Evolutionary conservation across 2,113 vertebrate genomes (phyloP), one percentile per base, ranked within the genome.

Genomic region (Shinisaurus crocodilurus): DNA sequence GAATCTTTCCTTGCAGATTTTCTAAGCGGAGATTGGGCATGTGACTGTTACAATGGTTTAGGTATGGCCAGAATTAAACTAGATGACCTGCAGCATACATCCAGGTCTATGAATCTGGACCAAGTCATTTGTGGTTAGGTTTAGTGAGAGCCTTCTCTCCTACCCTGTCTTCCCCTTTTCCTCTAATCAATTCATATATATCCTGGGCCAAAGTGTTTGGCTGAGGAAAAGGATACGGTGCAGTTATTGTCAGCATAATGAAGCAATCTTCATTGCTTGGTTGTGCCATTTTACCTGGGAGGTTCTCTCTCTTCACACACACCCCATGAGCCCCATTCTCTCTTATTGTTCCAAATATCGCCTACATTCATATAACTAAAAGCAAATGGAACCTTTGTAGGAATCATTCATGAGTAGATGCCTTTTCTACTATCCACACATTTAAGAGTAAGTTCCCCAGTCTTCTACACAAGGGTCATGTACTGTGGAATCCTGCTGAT

Each of bases 141-240:
- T 2, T 0, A 8, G 13, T 8, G 6, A 67, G 20, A 0, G 0
- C 18, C 34, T 1, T 67, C 15, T 20, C 45, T 32, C 9, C 80
- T 27, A 1, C 0, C 0, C 65, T 57, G 1, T 0, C 43, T 0
- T 70, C 20, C 34, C 48, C 0, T 3, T 63, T 50, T 43, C 60
- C 2, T 8, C 20, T 70, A 37, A 69, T 40, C 48, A 25, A 18
- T 23, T 80, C 16, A 15, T 50, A 81, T 7, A 69, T 60, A 48
- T 67, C 57, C 74, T 48, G 6, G 60, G 29, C 43, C 86, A 67
- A 7, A 63, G 16, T 79, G 48, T 60, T 88, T 80, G n/a, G n/a
- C n/a, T n/a, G 23, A 76, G 5, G 34, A 75, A 86, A 20, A 9
- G 50, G 69, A 86, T 27, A 37, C 15, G 15, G 20, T 57, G n/a